Conservation (phyloP, 2,113 vertebrate species). For the Melanerpes aurifrons region DNA sequence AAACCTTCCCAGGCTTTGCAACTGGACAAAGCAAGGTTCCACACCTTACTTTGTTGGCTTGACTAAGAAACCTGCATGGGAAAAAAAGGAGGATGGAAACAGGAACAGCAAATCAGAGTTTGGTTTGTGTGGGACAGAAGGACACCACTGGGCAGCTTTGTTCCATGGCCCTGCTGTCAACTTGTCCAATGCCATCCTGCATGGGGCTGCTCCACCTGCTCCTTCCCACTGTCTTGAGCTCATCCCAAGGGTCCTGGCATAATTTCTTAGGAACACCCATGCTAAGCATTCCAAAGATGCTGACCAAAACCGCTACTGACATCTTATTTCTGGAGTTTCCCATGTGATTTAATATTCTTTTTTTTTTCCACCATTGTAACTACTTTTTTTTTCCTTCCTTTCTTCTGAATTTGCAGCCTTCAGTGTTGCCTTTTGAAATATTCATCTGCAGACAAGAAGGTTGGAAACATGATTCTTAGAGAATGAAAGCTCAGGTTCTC, state of each 20-base stretch:
- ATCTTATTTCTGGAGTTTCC: not conserved
- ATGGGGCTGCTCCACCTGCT: rapidly evolving
- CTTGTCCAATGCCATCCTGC: rapidly evolving
- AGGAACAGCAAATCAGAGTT: not conserved
- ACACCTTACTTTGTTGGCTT: rapidly evolving
- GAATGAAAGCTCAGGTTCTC: not conserved
- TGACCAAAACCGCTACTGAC: not conserved
- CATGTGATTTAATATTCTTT: not conserved
- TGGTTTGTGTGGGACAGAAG: not conserved
- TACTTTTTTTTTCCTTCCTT: not conserved
- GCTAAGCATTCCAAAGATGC: rapidly evolving
- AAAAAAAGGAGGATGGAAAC: not conserved
- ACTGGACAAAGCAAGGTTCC: not conserved
- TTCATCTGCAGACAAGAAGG: not conserved
- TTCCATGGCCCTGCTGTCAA: rapidly evolving
- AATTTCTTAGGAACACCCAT: not conserved
- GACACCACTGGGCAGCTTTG: rapidly evolving
- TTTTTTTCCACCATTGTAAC: rapidly evolving
- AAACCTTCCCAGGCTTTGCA: not conserved
- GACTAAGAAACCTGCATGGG: not conserved
- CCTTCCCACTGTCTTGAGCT: rapidly evolving
- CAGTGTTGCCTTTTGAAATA: not conserved
- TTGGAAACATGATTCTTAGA: not conserved
- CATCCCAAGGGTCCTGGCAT: not conserved
- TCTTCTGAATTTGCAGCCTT: not conserved